A percentile compares a stretch with the other conserved stretches of the same genome.
phyloP scores from a whole-genome alignment of 2,888 invertebrate species.

The Metalampra italica region DNA sequence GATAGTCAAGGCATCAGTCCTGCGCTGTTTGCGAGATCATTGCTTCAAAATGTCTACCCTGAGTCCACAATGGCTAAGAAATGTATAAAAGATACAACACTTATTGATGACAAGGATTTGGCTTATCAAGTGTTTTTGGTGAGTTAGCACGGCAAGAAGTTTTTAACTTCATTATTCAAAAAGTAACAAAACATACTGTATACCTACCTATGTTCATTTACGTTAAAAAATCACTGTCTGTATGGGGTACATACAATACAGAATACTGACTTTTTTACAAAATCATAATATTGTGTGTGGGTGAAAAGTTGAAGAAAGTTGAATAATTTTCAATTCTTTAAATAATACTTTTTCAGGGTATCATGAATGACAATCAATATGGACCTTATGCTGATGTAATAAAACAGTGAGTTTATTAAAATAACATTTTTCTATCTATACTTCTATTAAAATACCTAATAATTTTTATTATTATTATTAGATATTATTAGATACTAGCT shows the following conservation, averaged over 20 bases:
- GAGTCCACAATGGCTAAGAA: constrained; percentile 68
- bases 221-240: too few species aligned
- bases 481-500: too few species aligned
- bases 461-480: too few species aligned
- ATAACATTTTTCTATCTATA: constrained; percentile 2
- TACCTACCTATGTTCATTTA: too few species aligned
- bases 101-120: constrained; percentile 83
- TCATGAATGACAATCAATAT: constrained; percentile 90
- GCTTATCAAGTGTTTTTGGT: constrained; percentile 88
- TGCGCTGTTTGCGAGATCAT: constrained; percentile 62
- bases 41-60: constrained; percentile 65
- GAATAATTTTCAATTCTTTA: constrained; percentile 4
- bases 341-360: constrained; percentile 81
- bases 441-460: not conserved
- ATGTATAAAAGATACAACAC: constrained; percentile 83
- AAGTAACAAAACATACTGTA: too few species aligned
- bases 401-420: constrained; percentile 80
- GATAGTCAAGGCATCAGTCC: constrained; percentile 65
- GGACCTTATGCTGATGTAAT: constrained; percentile 89
- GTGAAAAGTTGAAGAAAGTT: not conserved
- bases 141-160: too few species aligned
- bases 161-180: too few species aligned
- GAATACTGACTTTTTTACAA: too few species aligned
- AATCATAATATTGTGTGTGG: too few species aligned
- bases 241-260: too few species aligned